These are phyloP conservation scores for Mobula birostris DNA, from an alignment of 2,113 vertebrate species.

Conservation along the genomic window DNA sequence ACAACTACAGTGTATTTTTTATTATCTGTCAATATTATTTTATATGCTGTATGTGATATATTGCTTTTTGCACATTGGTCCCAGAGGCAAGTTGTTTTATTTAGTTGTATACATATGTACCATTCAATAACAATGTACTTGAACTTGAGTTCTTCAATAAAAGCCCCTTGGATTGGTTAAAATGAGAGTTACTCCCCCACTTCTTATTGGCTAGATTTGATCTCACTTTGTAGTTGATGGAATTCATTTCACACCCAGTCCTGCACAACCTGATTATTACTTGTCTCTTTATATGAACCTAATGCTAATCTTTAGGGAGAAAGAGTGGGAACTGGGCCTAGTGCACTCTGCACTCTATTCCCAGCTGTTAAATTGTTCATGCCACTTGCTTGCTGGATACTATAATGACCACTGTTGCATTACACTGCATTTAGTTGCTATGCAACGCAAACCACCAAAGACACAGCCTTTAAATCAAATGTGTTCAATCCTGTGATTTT, in stretches of 20 bases:
- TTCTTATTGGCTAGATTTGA: neutral
- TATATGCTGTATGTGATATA: too few relatives aligned
- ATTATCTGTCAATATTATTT: too few relatives aligned
- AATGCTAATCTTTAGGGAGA: neutral
- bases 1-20: too few relatives aligned
- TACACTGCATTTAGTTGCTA: constrained; percentile 21
- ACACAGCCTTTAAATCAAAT: neutral
- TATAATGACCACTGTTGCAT: constrained; percentile 16
- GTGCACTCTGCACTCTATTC: neutral
- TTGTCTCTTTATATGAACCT: neutral
- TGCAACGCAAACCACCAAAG: neutral
- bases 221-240: neutral
- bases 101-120: too few relatives aligned
- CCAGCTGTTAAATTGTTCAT: constrained; percentile 30
- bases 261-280: neutral
- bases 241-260: neutral
- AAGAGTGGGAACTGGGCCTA: neutral
- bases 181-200: neutral
- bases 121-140: too few relatives aligned
- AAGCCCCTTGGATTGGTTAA: neutral
- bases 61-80: too few relatives aligned
- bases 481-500: neutral
- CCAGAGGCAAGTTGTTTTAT: too few relatives aligned
- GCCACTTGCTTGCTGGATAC: neutral
- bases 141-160: neutral